A percentile compares a stretch with the other conserved stretches of the same genome.
Evolutionary conservation across 2,113 vertebrate genomes (phyloP).

Genomic region (Narcine bancroftii): DNA sequence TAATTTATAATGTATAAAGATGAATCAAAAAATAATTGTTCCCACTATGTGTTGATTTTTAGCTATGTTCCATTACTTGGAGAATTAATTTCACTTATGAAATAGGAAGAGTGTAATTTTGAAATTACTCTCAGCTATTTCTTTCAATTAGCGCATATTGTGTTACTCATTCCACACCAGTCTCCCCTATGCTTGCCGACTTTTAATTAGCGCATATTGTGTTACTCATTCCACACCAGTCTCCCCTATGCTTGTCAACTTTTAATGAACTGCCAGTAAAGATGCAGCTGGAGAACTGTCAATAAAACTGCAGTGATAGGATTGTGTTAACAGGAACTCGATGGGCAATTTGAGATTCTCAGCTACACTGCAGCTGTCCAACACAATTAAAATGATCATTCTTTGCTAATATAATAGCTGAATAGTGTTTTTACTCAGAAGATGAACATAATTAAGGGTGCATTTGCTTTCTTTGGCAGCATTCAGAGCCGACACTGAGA

Average conservation of each 20-base stretch:
- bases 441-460: neutral
- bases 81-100: neutral
- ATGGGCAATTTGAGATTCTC: neutral
- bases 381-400: constrained; percentile 29
- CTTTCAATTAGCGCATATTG: neutral
- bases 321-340: constrained; percentile 14
- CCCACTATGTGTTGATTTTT: neutral
- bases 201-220: neutral
- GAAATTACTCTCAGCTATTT: neutral
- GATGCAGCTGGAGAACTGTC: constrained; percentile 8
- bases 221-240: neutral
- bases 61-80: neutral
- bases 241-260: neutral
- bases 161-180: neutral
- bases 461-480: neutral
- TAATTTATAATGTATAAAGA: neutral
- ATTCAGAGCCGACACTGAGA: neutral
- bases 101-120: neutral
- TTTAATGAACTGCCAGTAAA: neutral
- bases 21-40: neutral
- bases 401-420: neutral
- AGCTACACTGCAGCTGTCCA: neutral
- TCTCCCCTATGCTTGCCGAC: neutral
- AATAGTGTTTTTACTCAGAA: constrained; percentile 20
- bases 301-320: constrained; percentile 16